phyloP scores from a whole-genome alignment of 2,113 vertebrate species.

The Scophthalmus maximus region DNA sequence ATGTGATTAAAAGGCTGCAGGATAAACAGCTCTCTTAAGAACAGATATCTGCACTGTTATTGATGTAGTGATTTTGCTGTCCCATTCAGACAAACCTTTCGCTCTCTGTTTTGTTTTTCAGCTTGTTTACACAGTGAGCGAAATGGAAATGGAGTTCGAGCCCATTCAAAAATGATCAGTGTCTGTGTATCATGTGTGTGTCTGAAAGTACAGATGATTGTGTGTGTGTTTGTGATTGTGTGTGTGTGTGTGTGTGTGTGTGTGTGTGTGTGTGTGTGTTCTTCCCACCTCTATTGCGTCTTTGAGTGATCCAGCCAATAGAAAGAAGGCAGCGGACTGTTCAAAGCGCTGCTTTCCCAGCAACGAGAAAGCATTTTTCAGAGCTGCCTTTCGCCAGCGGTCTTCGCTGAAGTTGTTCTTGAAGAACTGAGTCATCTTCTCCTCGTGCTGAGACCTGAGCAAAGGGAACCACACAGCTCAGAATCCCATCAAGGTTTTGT shows the following conservation, averaged over 20 bases:
- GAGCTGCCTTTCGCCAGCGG: slow-evolving; percentile 95
- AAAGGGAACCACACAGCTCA: slow-evolving; percentile 20
- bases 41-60: slow-evolving; percentile 17
- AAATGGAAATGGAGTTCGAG: slow-evolving; percentile 9
- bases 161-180: slow-evolving; percentile 24
- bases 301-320: slow-evolving; percentile 96
- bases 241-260: too few relatives aligned
- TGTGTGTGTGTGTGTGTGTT: slow-evolving; percentile 8
- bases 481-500: background rate
- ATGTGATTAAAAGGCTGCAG: slow-evolving; percentile 48
- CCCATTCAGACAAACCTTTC: background rate
- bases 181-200: slow-evolving; percentile 16
- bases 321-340: slow-evolving; percentile 97
- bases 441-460: slow-evolving; percentile 93
- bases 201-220: background rate
- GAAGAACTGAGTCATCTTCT: slow-evolving; percentile 99
- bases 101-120: slow-evolving; percentile 14
- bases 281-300: slow-evolving; percentile 94
- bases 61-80: slow-evolving; percentile 5
- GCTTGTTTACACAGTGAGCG: slow-evolving; percentile 23
- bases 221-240: slow-evolving; percentile 1
- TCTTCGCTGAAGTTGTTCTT: slow-evolving; percentile 98
- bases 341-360: slow-evolving; percentile 99
- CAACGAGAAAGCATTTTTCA: slow-evolving; percentile 98
- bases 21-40: slow-evolving; percentile 22